phyloP scores from a whole-genome alignment of 2,113 vertebrate species.

The Cathartes aura region DNA sequence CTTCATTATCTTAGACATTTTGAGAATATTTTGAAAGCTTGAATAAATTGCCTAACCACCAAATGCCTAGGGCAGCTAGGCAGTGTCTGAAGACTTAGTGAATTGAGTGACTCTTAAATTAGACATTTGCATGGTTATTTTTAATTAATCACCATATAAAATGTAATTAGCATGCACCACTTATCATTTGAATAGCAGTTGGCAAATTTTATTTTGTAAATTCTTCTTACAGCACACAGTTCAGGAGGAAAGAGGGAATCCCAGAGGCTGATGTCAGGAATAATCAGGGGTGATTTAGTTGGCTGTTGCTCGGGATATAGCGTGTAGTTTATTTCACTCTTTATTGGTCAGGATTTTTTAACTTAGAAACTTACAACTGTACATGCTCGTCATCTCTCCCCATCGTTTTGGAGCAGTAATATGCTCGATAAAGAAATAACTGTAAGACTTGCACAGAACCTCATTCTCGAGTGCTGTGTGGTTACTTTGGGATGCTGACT shows the following conservation, averaged over 20 bases:
- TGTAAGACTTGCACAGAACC: not conserved
- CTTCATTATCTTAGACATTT: conserved; percentile 71
- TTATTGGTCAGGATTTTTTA: not conserved
- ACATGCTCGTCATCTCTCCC: not conserved
- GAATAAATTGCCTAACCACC: conserved; percentile 68
- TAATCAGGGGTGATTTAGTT: conserved; percentile 9
- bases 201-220: conserved; percentile 42
- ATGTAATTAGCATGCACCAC: conserved; percentile 63
- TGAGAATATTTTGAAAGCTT: conserved; percentile 72
- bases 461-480: fast-evolving
- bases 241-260: conserved; percentile 18
- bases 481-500: not conserved
- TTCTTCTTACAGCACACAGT: not conserved
- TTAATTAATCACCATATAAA: conserved; percentile 74
- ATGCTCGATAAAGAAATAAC: not conserved
- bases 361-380: not conserved
- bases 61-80: conserved; percentile 43
- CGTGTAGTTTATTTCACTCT: not conserved
- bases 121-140: conserved; percentile 60
- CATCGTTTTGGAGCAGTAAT: not conserved
- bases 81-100: conserved; percentile 46
- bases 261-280: conserved; percentile 44
- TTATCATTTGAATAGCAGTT: conserved; percentile 63
- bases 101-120: conserved; percentile 59
- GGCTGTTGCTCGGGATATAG: not conserved